These are phyloP conservation scores for Tinea pellionella DNA, from an alignment of 2,888 invertebrate species.

Conservation along the genomic window DNA sequence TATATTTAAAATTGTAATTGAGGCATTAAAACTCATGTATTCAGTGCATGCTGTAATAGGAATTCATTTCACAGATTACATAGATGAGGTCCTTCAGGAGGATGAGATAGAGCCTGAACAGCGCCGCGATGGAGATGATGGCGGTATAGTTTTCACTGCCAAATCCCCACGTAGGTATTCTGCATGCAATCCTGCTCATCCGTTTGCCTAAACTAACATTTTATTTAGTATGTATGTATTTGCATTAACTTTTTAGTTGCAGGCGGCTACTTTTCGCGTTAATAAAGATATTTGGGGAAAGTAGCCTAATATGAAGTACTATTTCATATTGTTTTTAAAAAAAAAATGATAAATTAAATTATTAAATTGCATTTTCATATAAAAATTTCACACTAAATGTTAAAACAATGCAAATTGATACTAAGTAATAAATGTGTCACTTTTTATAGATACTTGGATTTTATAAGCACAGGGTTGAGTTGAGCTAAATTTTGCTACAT, in stretches of 20 bases:
- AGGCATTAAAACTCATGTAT: neutral
- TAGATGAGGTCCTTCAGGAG: conserved; percentile 83
- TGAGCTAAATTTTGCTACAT: no score
- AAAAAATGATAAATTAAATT: no score
- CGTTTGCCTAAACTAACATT: neutral
- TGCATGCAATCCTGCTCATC: conserved; percentile 36
- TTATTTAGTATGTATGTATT: neutral
- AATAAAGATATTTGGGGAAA: no score
- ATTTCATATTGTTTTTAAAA: no score
- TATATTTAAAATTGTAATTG: neutral
- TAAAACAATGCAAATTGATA: neutral
- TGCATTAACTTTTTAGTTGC: conserved; percentile 21
- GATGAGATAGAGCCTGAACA: conserved; percentile 63
- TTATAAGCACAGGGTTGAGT: no score
- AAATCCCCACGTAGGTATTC: conserved; percentile 86
- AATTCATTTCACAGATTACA: conserved; percentile 75
- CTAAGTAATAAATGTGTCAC: neutral
- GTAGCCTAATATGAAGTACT: neutral
- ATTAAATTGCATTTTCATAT: no score
- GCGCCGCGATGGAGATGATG: conserved; percentile 76
- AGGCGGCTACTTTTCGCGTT: neutral
- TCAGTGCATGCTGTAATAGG: conserved; percentile 2
- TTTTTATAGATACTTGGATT: conserved; percentile 1
- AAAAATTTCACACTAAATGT: neutral
- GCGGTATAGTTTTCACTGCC: conserved; percentile 90